Base-by-base conservation (phyloP, 1,140 invertebrate genomes). In the Drosophila santomea region DNA sequence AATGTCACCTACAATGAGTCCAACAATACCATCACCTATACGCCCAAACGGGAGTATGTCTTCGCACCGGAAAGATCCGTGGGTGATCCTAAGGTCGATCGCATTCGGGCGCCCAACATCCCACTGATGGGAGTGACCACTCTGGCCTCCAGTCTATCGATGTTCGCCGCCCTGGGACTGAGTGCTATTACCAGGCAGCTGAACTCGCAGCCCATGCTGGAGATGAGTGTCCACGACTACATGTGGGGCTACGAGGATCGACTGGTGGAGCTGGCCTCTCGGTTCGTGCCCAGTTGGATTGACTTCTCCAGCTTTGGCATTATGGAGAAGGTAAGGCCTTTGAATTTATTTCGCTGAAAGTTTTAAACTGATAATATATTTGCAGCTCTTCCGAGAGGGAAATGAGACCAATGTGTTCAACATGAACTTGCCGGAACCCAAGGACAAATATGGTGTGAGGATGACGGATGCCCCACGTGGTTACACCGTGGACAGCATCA, bases 181-280 rank as follows among this genome's bases (percentile, higher is more conserved):
- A 93, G 94, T 23, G 94, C 95, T 25, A 89, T 97, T 32, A 93
- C 95, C 2, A 93, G 93, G 45, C 93, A 94, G 5, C 74, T 96
- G 2, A 93, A 95, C 17, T 94, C 96, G 12, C 93, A 95, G 84
- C 93, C 96, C 0, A 95, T 98, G 80, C 93, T 95, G 28, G 94
- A 95, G 2, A 80, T 96, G 36, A 94, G 94, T 0, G 94, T 97
- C 0, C 91, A 96, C 17, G 95, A 98, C 4, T 95, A 97, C 63
- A 91, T 98, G 3, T 98, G 96, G 96, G 98, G 98, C 1, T 98
- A 97, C 80, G 94, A 97, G 3, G 97, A 98, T 91, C 93, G 94
- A 2, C 76, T 97, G 1, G 94, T 98, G 10, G 93, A 93, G 10
- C 84, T 97, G 17, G 96, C 96, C 0, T 95, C 95, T 63, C 94